Base-by-base conservation (phyloP, 2,797 vertebrate species). In the Crenuchus spilurus region DNA sequence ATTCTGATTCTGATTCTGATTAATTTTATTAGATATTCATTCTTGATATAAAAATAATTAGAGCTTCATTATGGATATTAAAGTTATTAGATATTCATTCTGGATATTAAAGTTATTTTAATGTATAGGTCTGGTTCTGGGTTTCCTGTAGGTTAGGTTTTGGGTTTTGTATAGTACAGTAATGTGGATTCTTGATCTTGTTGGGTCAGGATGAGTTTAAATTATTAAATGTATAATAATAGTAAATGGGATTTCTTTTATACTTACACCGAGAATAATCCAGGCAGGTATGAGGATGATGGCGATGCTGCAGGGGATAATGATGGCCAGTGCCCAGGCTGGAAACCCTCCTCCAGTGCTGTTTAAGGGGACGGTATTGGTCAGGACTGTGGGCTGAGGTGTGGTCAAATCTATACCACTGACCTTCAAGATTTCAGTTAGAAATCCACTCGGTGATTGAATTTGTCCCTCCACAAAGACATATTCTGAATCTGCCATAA, bases 201-300 rank as follows among this genome's bases (percentile, higher is more conserved):
- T n/a, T n/a, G n/a, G n/a, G n/a, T n/a, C n/a, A n/a, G n/a, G 35
- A 37, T 4, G 35, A 37, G 35, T 37, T 37, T 14, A 26, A 35
- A 28, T n/a, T 1, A 52, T 52, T 16, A 13, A 8, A 46, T 49
- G 1, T 22, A 52, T 14, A n/a, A 8, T 2, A n/a, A 9, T 48
- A 22, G 70, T 48, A 37, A 4, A 24, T 3, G n/a, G n/a, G n/a
- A 35, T 10, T 24, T 60, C 42, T 4, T 13, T 18, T 4, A 57
- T 24, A 80, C 82, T 71, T 82, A 84, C 82, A 70, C 78, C 82
- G 2, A 84, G 67, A 30, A 72, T 30, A 62, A 83, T 76, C 81
- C 79, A 83, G 5, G 62, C 61, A 4, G 81, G 81, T 46, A 71
- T 14, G 0, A 84, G 57, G 16, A 82, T 48, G 48, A 82, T 65